These are phyloP conservation scores for Amphimallon solstitiale DNA, from an alignment of 2,888 invertebrate species.

Conservation along the genomic window DNA sequence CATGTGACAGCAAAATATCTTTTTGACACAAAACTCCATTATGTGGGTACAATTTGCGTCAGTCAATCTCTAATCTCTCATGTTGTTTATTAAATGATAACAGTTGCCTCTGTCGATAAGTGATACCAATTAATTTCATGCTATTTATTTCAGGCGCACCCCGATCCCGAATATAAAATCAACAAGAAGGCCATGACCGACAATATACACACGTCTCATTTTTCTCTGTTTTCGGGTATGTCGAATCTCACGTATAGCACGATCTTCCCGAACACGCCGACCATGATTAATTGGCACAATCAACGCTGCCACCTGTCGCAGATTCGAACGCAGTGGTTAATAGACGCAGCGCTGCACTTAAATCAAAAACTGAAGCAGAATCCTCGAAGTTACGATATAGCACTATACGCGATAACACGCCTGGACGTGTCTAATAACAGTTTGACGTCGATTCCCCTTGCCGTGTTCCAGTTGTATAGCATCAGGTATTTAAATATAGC, in stretches of 20 bases:
- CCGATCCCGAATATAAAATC: conserved; percentile 92
- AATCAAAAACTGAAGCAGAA: conserved; percentile 84
- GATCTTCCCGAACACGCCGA: conserved; percentile 84
- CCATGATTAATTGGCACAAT: conserved; percentile 93
- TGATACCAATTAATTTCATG: conserved; percentile 6
- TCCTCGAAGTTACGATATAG: conserved; percentile 72
- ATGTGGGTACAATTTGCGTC: too few species aligned
- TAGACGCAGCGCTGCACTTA: conserved; percentile 83
- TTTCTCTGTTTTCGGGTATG: conserved; percentile 65
- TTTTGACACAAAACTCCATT: too few species aligned
- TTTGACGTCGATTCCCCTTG: conserved; percentile 80
- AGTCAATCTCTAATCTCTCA: too few species aligned
- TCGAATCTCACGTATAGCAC: conserved; percentile 78
- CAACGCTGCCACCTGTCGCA: conserved; percentile 76
- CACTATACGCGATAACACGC: conserved; percentile 91
- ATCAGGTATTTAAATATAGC: conserved; percentile 85
- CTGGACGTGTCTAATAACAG: conserved; percentile 93
- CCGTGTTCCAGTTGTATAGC: conserved; percentile 85
- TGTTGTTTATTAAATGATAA: too few species aligned
- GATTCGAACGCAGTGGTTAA: conserved; percentile 83
- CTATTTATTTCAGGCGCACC: conserved; percentile 71
- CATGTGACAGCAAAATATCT: too few species aligned
- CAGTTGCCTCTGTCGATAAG: too few species aligned
- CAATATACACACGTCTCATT: conserved; percentile 67
- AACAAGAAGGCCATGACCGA: conserved; percentile 87